Base-by-base conservation (phyloP, 2,888 invertebrate genomes). In the Acronicta aceris region DNA sequence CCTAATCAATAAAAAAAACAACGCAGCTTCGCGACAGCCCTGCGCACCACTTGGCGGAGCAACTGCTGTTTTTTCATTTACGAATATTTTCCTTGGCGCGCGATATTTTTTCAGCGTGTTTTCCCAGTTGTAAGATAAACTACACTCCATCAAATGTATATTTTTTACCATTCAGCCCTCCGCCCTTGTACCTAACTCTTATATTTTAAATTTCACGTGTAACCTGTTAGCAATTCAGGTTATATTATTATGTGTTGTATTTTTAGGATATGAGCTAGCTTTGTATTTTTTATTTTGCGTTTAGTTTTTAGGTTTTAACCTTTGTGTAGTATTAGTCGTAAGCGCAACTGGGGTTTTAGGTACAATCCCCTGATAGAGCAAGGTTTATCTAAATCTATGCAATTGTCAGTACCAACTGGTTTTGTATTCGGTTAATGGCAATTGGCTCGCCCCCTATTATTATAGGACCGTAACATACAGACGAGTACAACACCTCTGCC, bases 91-190 rank as follows among this genome's bases (percentile, higher is more conserved):
- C 89, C 91, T 94, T 93, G 85, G 92, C 89, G 82, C 87, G 82
- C 91, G 92, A 91, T 94, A 93, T 94, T 94, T 94, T 94, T 93
- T 89, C 91, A 89, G 87, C 74, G 84, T 92, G 91, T 94, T 94
- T 93, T 91, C 89, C 90, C 93, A 93, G 91, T 89, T 90, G 94
- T 91, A 94, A 94, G 91, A 93, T 93, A 94, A 94, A 93, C 94
- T 93, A 92, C 89, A 88, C 89, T 92, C 91, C 91, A 92, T 93
- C 93, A 93, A 91, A 93, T 87, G 90, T 90, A 88, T 89, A 88
- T 90, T 89, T 91, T 92, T 91, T 90, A 87, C 84, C 84, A 83
- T 82, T 79, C 73, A 65, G 65, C 74, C 71, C 76, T 79, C 58
- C 59, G 61, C 64, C 65, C 51, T 56, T 58, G 43, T 65, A 50